Conservation (phyloP, 2,113 vertebrate species). For the Neopipo cinnamomea region DNA sequence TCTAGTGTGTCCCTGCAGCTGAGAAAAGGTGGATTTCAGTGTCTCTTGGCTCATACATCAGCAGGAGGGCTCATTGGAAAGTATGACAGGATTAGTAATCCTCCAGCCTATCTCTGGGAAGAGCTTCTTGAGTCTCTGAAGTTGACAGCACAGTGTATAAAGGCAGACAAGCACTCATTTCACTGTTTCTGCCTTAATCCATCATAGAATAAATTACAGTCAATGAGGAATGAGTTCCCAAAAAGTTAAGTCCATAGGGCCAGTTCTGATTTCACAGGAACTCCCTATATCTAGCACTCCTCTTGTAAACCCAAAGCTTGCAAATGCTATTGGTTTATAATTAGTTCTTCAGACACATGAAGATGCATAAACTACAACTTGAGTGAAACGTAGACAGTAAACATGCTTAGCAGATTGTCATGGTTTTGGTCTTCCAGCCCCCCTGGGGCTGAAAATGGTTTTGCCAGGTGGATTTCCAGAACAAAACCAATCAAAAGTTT, state of each 20-base stretch:
- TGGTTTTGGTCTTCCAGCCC: no score
- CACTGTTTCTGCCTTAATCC: not conserved
- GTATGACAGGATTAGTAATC: not conserved
- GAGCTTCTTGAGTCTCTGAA: not conserved
- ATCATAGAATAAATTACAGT: not conserved
- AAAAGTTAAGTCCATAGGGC: not conserved
- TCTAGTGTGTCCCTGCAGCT: not conserved
- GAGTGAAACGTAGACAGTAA: not conserved
- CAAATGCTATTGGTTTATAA: not conserved
- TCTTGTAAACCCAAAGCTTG: not conserved
- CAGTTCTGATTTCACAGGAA: not conserved
- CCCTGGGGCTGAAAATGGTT: no score
- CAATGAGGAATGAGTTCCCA: not conserved
- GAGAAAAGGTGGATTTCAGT: not conserved
- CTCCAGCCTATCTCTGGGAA: not conserved
- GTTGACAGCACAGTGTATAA: not conserved
- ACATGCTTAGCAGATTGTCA: not conserved
- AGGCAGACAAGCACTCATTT: not conserved
- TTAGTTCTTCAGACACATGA: not conserved
- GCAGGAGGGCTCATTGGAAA: not conserved
- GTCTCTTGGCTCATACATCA: not conserved
- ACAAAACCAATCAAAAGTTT: no score
- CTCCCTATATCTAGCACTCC: not conserved
- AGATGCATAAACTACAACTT: not conserved
- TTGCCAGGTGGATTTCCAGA: no score